Evolutionary conservation across 2,113 vertebrate species (phyloP), one percentile per base, ranked within the genome.

Genomic region (Cololabis saira): DNA sequence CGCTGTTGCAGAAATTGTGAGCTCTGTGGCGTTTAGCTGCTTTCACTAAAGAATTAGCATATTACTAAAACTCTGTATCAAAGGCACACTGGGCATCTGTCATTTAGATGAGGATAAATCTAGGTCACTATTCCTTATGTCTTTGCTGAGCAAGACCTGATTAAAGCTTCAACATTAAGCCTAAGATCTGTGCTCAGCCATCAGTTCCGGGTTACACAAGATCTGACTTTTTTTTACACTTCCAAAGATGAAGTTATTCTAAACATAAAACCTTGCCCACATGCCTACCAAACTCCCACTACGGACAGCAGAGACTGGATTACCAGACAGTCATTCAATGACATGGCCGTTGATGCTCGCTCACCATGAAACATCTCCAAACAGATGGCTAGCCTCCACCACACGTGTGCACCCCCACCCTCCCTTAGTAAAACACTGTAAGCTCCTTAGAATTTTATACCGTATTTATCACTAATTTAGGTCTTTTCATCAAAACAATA

Each of bases 311-410:
- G 63, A 74, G 80, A 90, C 70, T 90, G 90, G 85, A 87, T 88
- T 74, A 79, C 44, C 55, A 53, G 68, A 18, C 87, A 86, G 90
- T 86, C 93, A 91, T 54, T 37, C 33, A 37, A 37, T 82, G 80
- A 80, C 62, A 53, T 19, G 48, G 78, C 37, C 63, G 51, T 63
- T 78, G 85, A 90, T 84, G 55, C 72, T 61, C 74, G 76, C 69
- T 78, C 83, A 81, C 80, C 80, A 78, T 78, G 58, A 90, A 85
- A 81, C 71, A 63, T 82, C 71, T 66, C 68, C 73, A 83, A 82
- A 88, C 93, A 94, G 92, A 93, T 93, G 92, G 92, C 85, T 73
- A 61, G 67, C 64, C 67, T 54, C 66, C 53, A 68, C 78, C 83
- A 81, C 84, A 75, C 68, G 58, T 71, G 6, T 59, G 54, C 82